A percentile compares a stretch with the other conserved stretches of the same genome.
Evolutionary conservation across 2,113 vertebrate genomes (phyloP).

Genomic region (Peromyscus leucopus): DNA sequence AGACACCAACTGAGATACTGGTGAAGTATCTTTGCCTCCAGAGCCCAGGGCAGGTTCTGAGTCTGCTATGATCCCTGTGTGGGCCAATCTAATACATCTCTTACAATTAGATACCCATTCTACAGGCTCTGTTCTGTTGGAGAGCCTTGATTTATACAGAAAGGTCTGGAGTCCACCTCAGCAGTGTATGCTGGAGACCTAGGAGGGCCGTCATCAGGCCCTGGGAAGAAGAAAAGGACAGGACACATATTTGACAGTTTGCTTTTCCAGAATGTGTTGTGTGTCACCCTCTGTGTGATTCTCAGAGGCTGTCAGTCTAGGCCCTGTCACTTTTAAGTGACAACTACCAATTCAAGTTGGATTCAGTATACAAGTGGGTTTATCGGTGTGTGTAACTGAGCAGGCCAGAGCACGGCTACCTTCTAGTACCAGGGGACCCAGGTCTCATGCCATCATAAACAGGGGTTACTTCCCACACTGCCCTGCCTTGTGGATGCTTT

Average conservation of each 20-base stretch:
- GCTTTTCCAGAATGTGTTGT: background rate
- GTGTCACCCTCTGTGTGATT: background rate
- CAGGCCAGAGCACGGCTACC: background rate
- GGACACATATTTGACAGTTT: background rate
- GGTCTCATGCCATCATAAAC: background rate
- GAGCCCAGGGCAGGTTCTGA: background rate
- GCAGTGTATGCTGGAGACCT: background rate
- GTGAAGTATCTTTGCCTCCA: background rate
- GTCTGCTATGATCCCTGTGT: background rate
- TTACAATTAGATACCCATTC: background rate
- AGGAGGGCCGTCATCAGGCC: background rate
- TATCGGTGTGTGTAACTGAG: background rate
- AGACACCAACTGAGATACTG: rapidly evolving
- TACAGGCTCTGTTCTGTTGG: background rate
- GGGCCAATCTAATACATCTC: background rate
- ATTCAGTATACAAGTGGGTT: background rate
- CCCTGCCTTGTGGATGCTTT: background rate
- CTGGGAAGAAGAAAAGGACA: background rate
- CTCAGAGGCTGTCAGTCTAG: background rate
- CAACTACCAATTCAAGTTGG: background rate
- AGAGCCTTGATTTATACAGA: background rate
- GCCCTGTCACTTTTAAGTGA: background rate
- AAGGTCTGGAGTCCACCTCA: background rate
- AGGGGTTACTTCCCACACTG: background rate
- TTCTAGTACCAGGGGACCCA: background rate